A percentile compares a stretch with the other conserved stretches of the same genome.
phyloP scores from a whole-genome alignment of 2,888 invertebrate species.

The Bembecia ichneumoniformis region DNA sequence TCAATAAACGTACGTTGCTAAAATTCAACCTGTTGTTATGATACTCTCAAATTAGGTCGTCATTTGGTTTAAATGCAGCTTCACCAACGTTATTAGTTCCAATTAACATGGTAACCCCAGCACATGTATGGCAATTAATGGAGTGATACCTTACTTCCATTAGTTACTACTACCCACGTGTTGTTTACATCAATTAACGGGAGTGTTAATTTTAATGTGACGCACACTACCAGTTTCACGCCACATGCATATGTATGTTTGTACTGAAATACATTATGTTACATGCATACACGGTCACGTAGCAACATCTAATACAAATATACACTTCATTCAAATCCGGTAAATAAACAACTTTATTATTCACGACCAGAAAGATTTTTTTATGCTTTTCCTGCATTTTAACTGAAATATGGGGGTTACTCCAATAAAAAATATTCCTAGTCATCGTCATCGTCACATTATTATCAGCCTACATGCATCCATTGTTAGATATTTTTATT shows the following conservation, averaged over 20 bases:
- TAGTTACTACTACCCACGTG: slow-evolving; percentile 40
- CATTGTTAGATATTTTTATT: too few species aligned
- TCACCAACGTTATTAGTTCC: slow-evolving; percentile 60
- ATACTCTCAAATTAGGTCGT: not conserved
- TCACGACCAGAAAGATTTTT: too few species aligned
- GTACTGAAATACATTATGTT: not conserved
- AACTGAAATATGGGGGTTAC: too few species aligned
- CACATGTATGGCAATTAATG: slow-evolving; percentile 67
- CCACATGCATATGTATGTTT: not conserved
- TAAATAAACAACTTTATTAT: too few species aligned
- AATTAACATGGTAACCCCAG: slow-evolving; percentile 68
- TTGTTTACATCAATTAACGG: slow-evolving; percentile 68
- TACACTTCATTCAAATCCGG: not conserved
- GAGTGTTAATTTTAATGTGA: slow-evolving; percentile 57
- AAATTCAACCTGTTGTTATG: not conserved
- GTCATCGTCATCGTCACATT: too few species aligned
- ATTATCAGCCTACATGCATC: too few species aligned
- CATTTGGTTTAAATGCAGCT: slow-evolving; percentile 34
- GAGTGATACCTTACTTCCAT: slow-evolving; percentile 70
- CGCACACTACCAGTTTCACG: not conserved
- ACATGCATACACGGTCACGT: not conserved
- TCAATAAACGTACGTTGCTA: not conserved
- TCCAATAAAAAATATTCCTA: too few species aligned
- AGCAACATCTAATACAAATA: not conserved
- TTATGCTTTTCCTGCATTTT: too few species aligned